phyloP scores from a whole-genome alignment of 2,888 invertebrate genomes.

The Ectemnius continuus region DNA sequence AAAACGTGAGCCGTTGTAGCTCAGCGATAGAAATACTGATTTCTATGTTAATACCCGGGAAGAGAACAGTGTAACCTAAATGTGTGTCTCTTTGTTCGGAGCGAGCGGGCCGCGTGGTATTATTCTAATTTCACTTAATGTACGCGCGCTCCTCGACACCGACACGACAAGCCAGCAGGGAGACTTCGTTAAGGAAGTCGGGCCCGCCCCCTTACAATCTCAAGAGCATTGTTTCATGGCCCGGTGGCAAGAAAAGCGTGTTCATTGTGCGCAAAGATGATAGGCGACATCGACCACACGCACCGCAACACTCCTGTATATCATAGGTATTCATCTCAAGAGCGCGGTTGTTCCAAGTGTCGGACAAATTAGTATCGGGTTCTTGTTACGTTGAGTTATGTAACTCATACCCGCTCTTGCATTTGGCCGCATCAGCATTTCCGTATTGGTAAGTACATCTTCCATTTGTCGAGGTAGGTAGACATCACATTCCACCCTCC shows the following conservation, averaged over 20 bases:
- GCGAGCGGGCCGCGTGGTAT: too few species aligned
- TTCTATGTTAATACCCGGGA: too few species aligned
- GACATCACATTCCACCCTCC: too few species aligned
- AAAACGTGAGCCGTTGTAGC: too few species aligned
- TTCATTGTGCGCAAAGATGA: constrained; percentile 61
- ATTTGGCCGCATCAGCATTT: constrained; percentile 38
- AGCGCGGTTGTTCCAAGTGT: constrained; percentile 54
- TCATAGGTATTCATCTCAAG: constrained; percentile 54
- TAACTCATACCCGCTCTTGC: constrained; percentile 25
- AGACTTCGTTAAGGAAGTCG: constrained; percentile 58
- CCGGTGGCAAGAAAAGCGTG: constrained; percentile 60
- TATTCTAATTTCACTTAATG: too few species aligned
- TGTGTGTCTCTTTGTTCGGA: too few species aligned
- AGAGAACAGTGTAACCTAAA: too few species aligned
- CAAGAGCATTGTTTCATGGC: constrained; percentile 60
- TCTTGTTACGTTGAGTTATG: constrained; percentile 42
- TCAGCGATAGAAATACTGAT: too few species aligned
- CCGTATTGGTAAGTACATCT: constrained; percentile 13
- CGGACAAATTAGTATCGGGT: constrained; percentile 63
- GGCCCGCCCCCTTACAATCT: constrained; percentile 60
- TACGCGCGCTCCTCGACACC: background rate
- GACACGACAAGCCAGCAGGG: constrained; percentile 9
- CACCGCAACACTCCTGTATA: constrained; percentile 53
- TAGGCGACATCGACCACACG: constrained; percentile 59
- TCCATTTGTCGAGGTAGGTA: constrained; percentile 24